These are phyloP conservation scores for Neocloeon triangulifer DNA, from an alignment of 1,140 invertebrate genomes.

Conservation along the genomic window DNA sequence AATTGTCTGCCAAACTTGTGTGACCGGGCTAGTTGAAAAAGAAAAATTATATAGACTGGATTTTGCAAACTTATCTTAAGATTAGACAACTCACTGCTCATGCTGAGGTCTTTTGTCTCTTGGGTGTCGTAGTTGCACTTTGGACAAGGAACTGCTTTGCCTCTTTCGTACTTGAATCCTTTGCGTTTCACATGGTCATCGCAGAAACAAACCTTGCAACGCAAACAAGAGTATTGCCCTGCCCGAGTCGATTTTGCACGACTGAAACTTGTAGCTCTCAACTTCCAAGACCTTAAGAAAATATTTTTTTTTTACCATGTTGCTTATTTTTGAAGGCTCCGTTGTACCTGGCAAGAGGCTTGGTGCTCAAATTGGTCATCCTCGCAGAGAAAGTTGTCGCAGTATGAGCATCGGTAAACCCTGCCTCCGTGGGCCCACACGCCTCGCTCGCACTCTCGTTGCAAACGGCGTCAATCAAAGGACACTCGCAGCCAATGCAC, in stretches of 20 bases:
- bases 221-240: slow-evolving; percentile 82
- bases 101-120: slow-evolving; percentile 81
- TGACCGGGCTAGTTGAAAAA: slow-evolving; percentile 42
- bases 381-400: slow-evolving; percentile 76
- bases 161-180: slow-evolving; percentile 80
- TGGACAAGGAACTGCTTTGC: slow-evolving; percentile 75
- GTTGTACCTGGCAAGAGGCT: slow-evolving; percentile 86
- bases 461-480: slow-evolving; percentile 67
- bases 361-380: slow-evolving; percentile 98
- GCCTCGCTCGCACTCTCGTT: slow-evolving; percentile 71
- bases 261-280: too few species aligned
- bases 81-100: slow-evolving; percentile 78
- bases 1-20: slow-evolving; percentile 71
- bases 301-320: too few species aligned
- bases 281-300: too few species aligned
- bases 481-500: slow-evolving; percentile 83
- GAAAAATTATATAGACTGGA: too few species aligned
- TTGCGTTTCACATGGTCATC: slow-evolving; percentile 87
- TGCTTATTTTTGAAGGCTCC: too few species aligned
- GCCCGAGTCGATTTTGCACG: slow-evolving; percentile 84
- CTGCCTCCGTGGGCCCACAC: slow-evolving; percentile 89
- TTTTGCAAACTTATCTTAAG: too few species aligned
- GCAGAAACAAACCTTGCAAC: slow-evolving; percentile 90
- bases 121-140: slow-evolving; percentile 82
- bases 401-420: slow-evolving; percentile 84